Base-by-base conservation (phyloP, 2,113 vertebrate species). In the Ascaphus truei region DNA sequence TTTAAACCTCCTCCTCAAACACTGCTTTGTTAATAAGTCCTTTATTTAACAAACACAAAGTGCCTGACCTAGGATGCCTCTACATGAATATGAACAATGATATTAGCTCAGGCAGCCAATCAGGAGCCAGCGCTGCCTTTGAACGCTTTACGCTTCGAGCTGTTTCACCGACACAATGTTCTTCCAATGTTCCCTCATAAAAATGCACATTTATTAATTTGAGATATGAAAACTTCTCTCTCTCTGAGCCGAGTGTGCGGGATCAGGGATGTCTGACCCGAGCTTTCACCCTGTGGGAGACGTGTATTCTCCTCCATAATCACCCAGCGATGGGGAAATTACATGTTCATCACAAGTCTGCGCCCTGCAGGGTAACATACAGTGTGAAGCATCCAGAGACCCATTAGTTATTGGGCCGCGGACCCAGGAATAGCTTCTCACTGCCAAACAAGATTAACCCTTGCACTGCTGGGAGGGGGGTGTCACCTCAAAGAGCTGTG, bases 151-250 rank as follows among this genome's bases (percentile, higher is more conserved):
- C n/a, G 62, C 62, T 65, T 53, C 62, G 9, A 65, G 62, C 62
- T 52, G 48, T 65, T 65, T 53, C 48, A 52, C 22, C 62, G 20
- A 65, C 62, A 65, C 62, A 65, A 65, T 65, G 62, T 65, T 65
- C 62, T 65, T 52, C 48, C 62, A 65, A 65, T 65, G 62, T 65
- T 65, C 62, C 22, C 51, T 37, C 33, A 39, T 53, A 13, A 65
- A 52, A 65, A 65, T 65, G 62, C 62, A 53, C 62, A 65, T 65
- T 52, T 65, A 65, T 65, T 65, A 65, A 12, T 37, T 27, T 52
- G 22, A 51, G 27, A 22, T 10, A 18, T 18, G 41, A 27, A 47
- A 31, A 26, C 59, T 30, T n/a, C 3, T n/a, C 16, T 8, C 12
- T 22, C 16, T 45, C 11, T 9, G 39, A 9, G 59, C n/a, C n/a